Conservation (phyloP, 2,888 invertebrate genomes). For the Polietes domitor region DNA sequence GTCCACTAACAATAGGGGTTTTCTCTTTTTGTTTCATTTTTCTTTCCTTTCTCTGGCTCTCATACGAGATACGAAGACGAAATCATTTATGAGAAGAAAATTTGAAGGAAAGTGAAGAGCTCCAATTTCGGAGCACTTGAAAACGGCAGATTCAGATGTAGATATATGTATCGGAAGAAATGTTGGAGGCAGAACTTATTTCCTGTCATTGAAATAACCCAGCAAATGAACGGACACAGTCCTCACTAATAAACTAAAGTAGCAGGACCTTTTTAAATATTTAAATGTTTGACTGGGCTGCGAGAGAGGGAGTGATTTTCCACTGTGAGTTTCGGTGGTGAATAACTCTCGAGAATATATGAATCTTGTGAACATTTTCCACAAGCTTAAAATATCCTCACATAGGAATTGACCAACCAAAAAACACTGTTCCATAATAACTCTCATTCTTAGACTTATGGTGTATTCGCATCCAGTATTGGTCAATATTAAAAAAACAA, state of each 20-base stretch:
- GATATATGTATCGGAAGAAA: constrained; percentile 18
- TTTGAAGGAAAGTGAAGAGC: constrained; percentile 16
- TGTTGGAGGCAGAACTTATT: not conserved
- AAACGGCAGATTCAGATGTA: constrained; percentile 36
- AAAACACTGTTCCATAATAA: no score
- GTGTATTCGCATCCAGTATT: no score
- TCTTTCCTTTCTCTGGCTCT: not conserved
- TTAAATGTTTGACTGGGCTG: no score
- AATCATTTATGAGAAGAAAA: not conserved
- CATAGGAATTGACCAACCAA: no score
- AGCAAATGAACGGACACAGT: not conserved
- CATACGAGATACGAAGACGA: not conserved
- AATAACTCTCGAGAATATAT: no score
- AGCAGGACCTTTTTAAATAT: not conserved
- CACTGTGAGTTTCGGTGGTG: no score
- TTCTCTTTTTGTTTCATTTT: constrained; percentile 1
- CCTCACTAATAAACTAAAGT: not conserved
- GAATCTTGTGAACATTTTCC: no score
- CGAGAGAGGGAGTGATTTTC: no score
- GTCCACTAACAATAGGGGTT: constrained; percentile 54
- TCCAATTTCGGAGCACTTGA: constrained; percentile 37
- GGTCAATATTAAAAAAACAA: no score
- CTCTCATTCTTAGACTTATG: no score
- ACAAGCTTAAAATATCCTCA: no score
- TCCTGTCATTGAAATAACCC: not conserved